These are phyloP conservation scores for Procavia capensis DNA, from an alignment of 2,113 vertebrate genomes.

Conservation along the genomic window DNA sequence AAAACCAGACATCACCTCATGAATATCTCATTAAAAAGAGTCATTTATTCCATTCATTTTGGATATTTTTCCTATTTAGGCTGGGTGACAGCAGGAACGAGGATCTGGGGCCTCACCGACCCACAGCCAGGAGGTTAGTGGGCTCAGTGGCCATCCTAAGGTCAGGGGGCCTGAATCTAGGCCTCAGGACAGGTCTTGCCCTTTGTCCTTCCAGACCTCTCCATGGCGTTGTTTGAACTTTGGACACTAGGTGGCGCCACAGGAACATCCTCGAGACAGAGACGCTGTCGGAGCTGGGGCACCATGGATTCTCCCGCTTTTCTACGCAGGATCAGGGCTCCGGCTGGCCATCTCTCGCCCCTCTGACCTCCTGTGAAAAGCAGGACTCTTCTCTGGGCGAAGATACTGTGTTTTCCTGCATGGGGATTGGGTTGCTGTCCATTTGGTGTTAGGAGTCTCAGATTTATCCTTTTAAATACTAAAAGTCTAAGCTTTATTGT, in stretches of 20 bases:
- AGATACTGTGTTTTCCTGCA: background rate
- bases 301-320: background rate
- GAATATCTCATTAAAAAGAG: slow-evolving; percentile 53
- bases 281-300: background rate
- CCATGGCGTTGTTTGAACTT: background rate
- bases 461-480: fast-evolving
- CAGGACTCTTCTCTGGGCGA: background rate
- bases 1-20: slow-evolving; percentile 81
- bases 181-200: background rate
- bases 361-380: background rate
- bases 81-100: slow-evolving; percentile 11
- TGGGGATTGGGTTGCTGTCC: background rate
- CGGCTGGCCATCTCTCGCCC: background rate
- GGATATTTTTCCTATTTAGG: slow-evolving; percentile 47
- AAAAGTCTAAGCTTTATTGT: background rate
- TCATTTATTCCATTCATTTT: slow-evolving; percentile 63
- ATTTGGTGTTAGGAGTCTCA: fast-evolving
- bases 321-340: background rate
- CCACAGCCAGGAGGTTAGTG: background rate
- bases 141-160: background rate
- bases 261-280: slow-evolving; percentile 60
- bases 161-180: background rate
- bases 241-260: slow-evolving; percentile 81
- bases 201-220: background rate
- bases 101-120: background rate